Evolutionary conservation across 2,888 invertebrate genomes (phyloP).

Genomic region (Criorhina ranunculi): DNA sequence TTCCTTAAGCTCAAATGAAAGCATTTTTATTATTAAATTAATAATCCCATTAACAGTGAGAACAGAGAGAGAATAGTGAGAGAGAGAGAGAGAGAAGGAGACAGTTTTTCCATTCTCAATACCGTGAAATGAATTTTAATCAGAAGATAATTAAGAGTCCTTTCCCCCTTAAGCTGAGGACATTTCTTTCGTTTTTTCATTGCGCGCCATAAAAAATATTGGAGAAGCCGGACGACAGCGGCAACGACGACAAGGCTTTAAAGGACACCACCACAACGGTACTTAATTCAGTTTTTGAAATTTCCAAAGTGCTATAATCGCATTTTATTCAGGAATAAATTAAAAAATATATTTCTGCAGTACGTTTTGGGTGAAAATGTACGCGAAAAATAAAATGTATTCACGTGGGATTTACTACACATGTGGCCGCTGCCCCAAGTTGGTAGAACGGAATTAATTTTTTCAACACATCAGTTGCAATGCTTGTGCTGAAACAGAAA

Average conservation of each 20-base stretch:
- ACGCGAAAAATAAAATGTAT: constrained; percentile 5
- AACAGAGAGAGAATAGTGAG: constrained; percentile 4
- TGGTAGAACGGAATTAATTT: too few species aligned
- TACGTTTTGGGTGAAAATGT: constrained; percentile 11
- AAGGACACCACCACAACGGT: constrained; percentile 13
- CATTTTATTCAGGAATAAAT: constrained; percentile 39
- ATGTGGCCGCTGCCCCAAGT: too few species aligned
- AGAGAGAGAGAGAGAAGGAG: constrained; percentile 4
- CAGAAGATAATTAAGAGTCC: constrained; percentile 84
- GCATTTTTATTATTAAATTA: constrained; percentile 82
- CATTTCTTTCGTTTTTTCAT: not conserved
- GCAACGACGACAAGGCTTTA: too few species aligned
- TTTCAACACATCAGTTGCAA: too few species aligned
- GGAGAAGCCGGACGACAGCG: too few species aligned
- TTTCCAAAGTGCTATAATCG: constrained; percentile 41
- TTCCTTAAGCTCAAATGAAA: constrained; percentile 80
- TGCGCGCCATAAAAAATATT: too few species aligned
- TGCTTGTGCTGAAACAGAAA: constrained; percentile 29
- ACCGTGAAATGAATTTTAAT: constrained; percentile 70
- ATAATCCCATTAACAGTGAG: constrained; percentile 81
- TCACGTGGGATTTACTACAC: not conserved
- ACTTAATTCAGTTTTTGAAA: constrained; percentile 46
- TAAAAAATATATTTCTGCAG: constrained; percentile 31
- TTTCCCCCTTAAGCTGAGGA: constrained; percentile 11
- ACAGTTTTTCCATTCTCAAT: constrained; percentile 47